These are phyloP conservation scores for Endomychus coccineus DNA, from an alignment of 2,888 invertebrate species.

Conservation along the genomic window DNA sequence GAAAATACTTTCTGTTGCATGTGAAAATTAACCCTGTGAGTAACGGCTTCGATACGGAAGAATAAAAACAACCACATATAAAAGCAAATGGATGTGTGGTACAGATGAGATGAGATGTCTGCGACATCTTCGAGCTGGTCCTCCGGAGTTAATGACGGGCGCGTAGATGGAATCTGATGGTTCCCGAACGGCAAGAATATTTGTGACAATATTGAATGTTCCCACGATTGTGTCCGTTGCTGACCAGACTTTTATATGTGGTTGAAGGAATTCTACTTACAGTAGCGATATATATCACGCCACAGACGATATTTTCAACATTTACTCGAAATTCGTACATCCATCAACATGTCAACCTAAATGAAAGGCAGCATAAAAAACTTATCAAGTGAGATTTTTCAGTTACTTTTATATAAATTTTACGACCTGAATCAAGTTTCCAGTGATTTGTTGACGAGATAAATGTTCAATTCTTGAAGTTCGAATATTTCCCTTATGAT, in stretches of 20 bases:
- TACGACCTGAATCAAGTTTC: slow-evolving; percentile 9
- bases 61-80: too few relatives aligned
- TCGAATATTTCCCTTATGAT: too few relatives aligned
- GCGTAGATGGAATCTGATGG: slow-evolving; percentile 39
- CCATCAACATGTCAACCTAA: slow-evolving; percentile 13
- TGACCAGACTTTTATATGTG: slow-evolving; percentile 14
- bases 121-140: slow-evolving; percentile 23
- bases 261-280: slow-evolving; percentile 15
- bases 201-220: slow-evolving; percentile 51
- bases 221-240: slow-evolving; percentile 45
- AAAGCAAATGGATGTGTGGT: not conserved
- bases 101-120: slow-evolving; percentile 12
- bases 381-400: slow-evolving; percentile 11
- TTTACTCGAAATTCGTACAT: slow-evolving; percentile 19
- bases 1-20: too few relatives aligned
- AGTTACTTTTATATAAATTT: slow-evolving; percentile 10
- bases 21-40: too few relatives aligned
- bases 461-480: too few relatives aligned
- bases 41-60: too few relatives aligned
- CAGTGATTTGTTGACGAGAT: slow-evolving; percentile 14
- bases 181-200: slow-evolving; percentile 37
- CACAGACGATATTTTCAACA: slow-evolving; percentile 31
- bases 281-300: slow-evolving; percentile 36
- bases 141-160: slow-evolving; percentile 13
- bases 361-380: slow-evolving; percentile 11